phyloP scores from a whole-genome alignment of 2,797 vertebrate species.

The Notolabrus celidotus region DNA sequence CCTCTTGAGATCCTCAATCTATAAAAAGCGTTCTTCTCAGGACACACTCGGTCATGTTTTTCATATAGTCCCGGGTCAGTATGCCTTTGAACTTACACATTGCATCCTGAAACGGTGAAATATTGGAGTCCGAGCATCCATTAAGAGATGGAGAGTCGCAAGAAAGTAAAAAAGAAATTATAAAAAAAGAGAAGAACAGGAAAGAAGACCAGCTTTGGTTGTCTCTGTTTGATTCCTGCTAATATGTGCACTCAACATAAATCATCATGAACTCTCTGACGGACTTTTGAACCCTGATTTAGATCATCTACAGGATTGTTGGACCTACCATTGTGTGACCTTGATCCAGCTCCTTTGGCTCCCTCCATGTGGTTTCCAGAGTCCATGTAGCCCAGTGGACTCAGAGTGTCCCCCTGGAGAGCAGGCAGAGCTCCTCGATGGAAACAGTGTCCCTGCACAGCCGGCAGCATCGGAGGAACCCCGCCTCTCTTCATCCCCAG shows the following conservation, averaged over 20 bases:
- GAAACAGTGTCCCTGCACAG: slow-evolving; percentile 81
- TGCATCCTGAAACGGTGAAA: no score
- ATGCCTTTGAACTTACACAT: no score
- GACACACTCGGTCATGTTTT: no score
- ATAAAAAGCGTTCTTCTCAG: no score
- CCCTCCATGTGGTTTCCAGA: slow-evolving; percentile 77
- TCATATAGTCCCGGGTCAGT: no score
- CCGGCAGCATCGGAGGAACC: slow-evolving; percentile 60
- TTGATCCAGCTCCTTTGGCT: slow-evolving; percentile 71
- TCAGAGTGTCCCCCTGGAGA: slow-evolving; percentile 74
- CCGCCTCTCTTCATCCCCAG: slow-evolving; percentile 79
- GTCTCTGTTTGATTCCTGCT: not conserved
- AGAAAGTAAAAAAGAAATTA: no score
- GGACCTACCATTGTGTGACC: slow-evolving; percentile 88
- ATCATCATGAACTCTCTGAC: no score
- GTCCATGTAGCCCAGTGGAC: slow-evolving; percentile 76
- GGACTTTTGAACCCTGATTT: not conserved
- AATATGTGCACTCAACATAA: not conserved
- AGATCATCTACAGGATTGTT: not conserved
- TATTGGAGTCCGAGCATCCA: no score
- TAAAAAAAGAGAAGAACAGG: no score
- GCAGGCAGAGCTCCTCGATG: slow-evolving; percentile 78
- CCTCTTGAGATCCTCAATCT: no score
- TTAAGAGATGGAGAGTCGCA: no score
- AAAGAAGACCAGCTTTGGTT: no score